phyloP scores from a whole-genome alignment of 1,140 invertebrate genomes.

The Danaus melanippus region DNA sequence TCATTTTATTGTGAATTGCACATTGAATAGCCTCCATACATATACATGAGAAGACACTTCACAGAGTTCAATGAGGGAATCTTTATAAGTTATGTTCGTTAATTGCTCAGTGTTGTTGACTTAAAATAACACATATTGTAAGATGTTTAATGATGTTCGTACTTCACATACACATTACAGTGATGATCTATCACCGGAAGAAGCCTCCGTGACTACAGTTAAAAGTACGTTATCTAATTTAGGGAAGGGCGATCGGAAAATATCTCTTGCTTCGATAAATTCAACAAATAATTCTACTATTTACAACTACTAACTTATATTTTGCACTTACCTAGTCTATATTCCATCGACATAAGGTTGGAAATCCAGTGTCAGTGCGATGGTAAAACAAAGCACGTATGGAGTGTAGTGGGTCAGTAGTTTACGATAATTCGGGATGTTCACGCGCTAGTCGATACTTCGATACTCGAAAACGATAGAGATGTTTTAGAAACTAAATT shows the following conservation, averaged over 20 bases:
- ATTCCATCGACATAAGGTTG: conserved; percentile 10
- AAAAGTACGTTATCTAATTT: conserved; percentile 28
- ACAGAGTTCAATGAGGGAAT: too few species aligned
- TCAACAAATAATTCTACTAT: conserved; percentile 30
- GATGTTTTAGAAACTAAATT: too few species aligned
- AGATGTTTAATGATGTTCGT: too few species aligned
- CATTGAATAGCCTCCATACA: too few species aligned
- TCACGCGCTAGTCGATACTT: conserved; percentile 7
- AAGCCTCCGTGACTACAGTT: conserved; percentile 10
- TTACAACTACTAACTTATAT: conserved; percentile 13
- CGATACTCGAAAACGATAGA: too few species aligned
- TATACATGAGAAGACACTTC: too few species aligned
- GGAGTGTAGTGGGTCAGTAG: conserved; percentile 24
- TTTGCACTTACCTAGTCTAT: conserved; percentile 7
- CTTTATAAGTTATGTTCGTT: too few species aligned
- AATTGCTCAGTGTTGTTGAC: too few species aligned
- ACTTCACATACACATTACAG: too few species aligned
- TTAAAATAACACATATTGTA: too few species aligned
- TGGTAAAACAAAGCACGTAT: conserved; percentile 17
- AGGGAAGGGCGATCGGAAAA: conserved; percentile 24
- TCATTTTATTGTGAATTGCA: too few species aligned
- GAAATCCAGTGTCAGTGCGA: conserved; percentile 11
- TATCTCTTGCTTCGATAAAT: conserved; percentile 26
- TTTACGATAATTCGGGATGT: conserved; percentile 31
- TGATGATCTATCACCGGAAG: neutral